Evolutionary conservation across 2,113 vertebrate species (phyloP), one percentile per base, ranked within the genome.

Genomic region (Plotosus lineatus): DNA sequence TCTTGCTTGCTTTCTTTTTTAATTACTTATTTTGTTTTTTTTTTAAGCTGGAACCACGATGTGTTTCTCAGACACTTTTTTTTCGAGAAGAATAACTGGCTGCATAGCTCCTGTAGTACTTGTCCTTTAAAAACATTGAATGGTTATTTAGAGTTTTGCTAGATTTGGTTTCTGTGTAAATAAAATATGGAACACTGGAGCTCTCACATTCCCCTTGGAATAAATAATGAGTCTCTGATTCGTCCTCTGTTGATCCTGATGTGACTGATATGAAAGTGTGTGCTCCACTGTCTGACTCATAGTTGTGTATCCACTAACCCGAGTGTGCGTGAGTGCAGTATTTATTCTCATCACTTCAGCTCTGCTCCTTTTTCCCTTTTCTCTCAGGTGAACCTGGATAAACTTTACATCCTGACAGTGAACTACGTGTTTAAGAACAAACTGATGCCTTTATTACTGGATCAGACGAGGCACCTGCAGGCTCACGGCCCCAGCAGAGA

Each of bases 351-450:
- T 51, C 3, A 14, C 11, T 55, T 51, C 14, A 28, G 4, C 11
- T 48, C 7, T 5, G 0, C 21, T 23, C 28, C 71, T 15, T 36
- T 31, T 65, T 40, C 7, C 7, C 23, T n/a, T 53, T 19, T 3
- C 72, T 38, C 72, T 14, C 82, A 99, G 98, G 94, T 96, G 84
- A 96, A 94, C 48, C 88, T 97, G 80, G 96, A 99, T 74, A 96
- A 95, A 23, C 91, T 99, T 4, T 92, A 98, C 73, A 94, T 98
- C 93, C 93, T 94, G 6, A 94, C 95, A 1, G 96, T 93, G 26
- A 95, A 93, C 65, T 93, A 95, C 0, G 86, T 97, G 73, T 98
- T 98, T 89, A 93, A 98, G 79, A 96, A 94, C 72, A 94, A 90
- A 46, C 82, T 99, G 89, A 96, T 97, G 85, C 96, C 95, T 0